These are phyloP conservation scores for Poecile montanus DNA, from an alignment of 2,797 vertebrate species.

Conservation along the genomic window DNA sequence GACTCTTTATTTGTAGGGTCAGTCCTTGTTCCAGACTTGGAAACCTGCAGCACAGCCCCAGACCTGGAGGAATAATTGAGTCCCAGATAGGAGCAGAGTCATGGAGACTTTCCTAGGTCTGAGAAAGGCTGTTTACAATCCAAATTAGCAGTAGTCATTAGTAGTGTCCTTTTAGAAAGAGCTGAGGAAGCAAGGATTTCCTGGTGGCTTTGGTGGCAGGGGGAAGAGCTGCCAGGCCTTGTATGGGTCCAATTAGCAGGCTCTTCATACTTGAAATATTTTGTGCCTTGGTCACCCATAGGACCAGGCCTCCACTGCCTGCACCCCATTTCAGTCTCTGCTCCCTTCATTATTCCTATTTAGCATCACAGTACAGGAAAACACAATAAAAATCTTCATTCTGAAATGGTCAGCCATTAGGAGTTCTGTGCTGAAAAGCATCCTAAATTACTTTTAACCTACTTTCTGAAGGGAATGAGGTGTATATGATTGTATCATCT, in stretches of 20 bases:
- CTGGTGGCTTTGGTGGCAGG: not conserved
- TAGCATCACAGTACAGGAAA: not conserved
- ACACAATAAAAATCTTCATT: not conserved
- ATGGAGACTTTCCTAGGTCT: not conserved
- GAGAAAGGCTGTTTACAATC: not conserved
- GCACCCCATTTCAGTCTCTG: not conserved
- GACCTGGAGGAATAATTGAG: conserved; percentile 2
- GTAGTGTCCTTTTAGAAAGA: not conserved
- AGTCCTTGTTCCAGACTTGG: not conserved
- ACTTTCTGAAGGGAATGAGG: not conserved
- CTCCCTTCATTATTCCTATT: not conserved
- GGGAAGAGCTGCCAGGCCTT: not conserved
- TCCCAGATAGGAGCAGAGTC: not conserved
- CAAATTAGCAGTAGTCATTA: not conserved
- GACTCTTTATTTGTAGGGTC: conserved; percentile 30
- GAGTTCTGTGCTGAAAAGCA: not conserved
- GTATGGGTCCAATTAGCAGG: conserved; percentile 19
- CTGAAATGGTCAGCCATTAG: not conserved
- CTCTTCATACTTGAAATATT: not conserved
- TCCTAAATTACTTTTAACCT: not conserved
- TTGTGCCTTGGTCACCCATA: not conserved
- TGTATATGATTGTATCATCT: not conserved
- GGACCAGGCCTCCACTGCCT: not conserved
- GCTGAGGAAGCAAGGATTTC: not conserved
- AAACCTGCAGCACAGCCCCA: not conserved